A percentile compares a stretch with the other conserved stretches of the same genome.
Evolutionary conservation across 1,140 invertebrate species (phyloP).

Genomic region (Parasteatoda tepidariorum): DNA sequence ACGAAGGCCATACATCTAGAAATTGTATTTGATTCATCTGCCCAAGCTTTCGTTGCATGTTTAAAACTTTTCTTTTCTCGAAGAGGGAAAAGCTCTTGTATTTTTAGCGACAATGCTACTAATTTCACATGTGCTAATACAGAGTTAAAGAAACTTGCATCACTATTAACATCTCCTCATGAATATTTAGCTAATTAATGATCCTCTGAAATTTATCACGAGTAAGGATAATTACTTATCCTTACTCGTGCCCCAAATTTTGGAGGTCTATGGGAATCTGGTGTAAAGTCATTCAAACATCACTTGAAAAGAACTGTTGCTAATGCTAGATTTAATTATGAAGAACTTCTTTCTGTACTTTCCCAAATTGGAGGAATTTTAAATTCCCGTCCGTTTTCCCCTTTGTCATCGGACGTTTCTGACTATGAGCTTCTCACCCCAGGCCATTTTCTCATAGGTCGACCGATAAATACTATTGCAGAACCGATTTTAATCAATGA

Average conservation of each 20-base stretch:
- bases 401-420: neutral
- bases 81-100: no score
- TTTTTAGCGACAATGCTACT: no score
- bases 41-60: slow-evolving; percentile 50
- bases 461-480: no score
- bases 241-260: neutral
- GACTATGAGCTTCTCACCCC: no score
- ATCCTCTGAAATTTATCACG: neutral
- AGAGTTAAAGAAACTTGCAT: no score
- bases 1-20: no score
- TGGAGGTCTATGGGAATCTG: neutral
- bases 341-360: neutral
- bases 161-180: no score
- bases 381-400: no score
- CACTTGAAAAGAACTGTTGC: neutral
- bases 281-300: neutral
- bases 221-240: neutral
- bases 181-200: neutral
- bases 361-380: neutral
- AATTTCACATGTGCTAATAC: no score
- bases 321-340: neutral
- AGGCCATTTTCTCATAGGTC: no score
- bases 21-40: no score
- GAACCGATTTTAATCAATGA: no score
- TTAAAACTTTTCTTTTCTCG: slow-evolving; percentile 43